phyloP scores from a whole-genome alignment of 2,797 vertebrate genomes.

The Luscinia luscinia region DNA sequence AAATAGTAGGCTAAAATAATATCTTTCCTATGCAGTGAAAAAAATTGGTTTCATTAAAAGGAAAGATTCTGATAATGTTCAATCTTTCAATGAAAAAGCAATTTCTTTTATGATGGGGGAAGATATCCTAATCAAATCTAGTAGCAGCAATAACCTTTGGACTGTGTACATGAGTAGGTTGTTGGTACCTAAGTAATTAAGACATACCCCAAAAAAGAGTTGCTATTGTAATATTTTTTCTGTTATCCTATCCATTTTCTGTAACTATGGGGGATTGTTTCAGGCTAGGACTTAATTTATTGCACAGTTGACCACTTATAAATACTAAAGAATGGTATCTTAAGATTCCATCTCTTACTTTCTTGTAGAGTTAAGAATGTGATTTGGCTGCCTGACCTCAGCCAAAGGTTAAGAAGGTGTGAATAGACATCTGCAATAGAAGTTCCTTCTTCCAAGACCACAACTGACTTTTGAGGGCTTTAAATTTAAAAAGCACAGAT shows the following conservation, averaged over 20 bases:
- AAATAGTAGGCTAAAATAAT: neutral
- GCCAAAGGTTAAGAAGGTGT: neutral
- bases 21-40: neutral
- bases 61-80: neutral
- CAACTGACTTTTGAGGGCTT: neutral
- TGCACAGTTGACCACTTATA: neutral
- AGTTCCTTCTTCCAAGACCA: neutral
- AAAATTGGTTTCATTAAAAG: neutral
- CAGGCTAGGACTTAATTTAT: neutral
- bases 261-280: neutral
- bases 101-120: neutral
- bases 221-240: neutral
- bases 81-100: neutral
- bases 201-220: neutral
- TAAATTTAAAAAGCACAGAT: neutral
- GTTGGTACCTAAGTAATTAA: neutral
- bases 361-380: neutral
- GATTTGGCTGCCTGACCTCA: neutral
- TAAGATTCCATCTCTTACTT: neutral
- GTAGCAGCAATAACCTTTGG: neutral
- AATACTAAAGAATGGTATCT: neutral
- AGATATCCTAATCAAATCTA: neutral
- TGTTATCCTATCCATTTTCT: neutral
- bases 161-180: neutral
- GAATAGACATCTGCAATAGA: neutral